Conservation (phyloP, 2,888 invertebrate genomes). For the Acleris holmiana region DNA sequence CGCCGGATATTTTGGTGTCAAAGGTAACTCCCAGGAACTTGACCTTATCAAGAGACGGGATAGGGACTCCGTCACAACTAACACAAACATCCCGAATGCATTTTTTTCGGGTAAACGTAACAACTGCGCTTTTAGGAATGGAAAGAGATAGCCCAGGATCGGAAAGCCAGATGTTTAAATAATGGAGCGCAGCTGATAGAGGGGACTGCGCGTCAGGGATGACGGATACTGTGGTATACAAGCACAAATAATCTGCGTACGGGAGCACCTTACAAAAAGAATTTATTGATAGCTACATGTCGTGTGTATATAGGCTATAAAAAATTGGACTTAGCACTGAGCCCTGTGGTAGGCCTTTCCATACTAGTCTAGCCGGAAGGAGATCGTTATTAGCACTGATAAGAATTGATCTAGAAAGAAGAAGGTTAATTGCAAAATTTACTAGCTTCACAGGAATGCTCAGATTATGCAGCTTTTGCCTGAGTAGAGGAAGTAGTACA, state of each 20-base stretch:
- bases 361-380: constrained; percentile 33
- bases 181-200: constrained; percentile 24
- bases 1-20: constrained; percentile 36
- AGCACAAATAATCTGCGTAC: constrained; percentile 45
- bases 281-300: constrained; percentile 34
- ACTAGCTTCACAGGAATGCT: constrained; percentile 41
- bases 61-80: constrained; percentile 1
- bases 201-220: background rate
- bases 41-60: background rate
- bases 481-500: constrained; percentile 42
- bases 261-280: constrained; percentile 40
- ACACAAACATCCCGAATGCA: constrained; percentile 19
- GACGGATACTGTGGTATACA: constrained; percentile 29
- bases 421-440: constrained; percentile 37
- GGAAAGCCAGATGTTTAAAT: constrained; percentile 14
- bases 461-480: constrained; percentile 42
- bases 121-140: constrained; percentile 34
- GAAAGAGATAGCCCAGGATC: constrained; percentile 39
- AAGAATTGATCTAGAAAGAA: constrained; percentile 34
- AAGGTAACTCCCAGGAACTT: constrained; percentile 42
- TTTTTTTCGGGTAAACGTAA: constrained; percentile 38
- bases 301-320: constrained; percentile 42
- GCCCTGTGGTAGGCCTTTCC: constrained; percentile 46
- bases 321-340: constrained; percentile 42
- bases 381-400: constrained; percentile 19